Evolutionary conservation across 2,888 invertebrate species (phyloP).

Genomic region (Eristalinus aeneus): DNA sequence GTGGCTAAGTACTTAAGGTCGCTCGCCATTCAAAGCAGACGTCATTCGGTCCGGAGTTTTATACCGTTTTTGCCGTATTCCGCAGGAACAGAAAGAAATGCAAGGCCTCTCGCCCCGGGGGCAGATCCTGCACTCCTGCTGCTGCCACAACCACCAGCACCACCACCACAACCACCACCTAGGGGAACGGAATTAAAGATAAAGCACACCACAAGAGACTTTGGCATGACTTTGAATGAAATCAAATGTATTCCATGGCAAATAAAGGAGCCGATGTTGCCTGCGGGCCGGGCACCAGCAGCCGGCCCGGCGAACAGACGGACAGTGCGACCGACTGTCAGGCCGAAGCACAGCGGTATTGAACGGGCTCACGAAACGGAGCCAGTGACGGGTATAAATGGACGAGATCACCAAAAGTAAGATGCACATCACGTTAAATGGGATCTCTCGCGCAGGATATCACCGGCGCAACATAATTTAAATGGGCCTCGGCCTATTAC

Average conservation of each 20-base stretch:
- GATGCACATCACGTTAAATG: constrained; percentile 70
- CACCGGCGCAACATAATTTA: constrained; percentile 65
- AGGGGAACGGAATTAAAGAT: constrained; percentile 49
- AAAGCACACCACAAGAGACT: constrained; percentile 63
- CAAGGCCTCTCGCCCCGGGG: constrained; percentile 27
- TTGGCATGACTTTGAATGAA: constrained; percentile 52
- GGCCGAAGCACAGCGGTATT: constrained; percentile 6
- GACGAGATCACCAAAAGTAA: constrained; percentile 70
- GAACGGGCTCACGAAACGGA: not conserved
- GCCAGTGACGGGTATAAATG: constrained; percentile 65
- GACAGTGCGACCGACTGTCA: constrained; percentile 17
- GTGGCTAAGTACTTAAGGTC: constrained; percentile 40
- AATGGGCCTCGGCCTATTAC: constrained; percentile 58
- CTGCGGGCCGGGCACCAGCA: constrained; percentile 52
- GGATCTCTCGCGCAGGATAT: constrained; percentile 69
- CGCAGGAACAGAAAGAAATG: not conserved
- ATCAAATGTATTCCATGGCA: constrained; percentile 65
- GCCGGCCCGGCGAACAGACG: constrained; percentile 39
- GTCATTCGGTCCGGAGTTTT: constrained; percentile 58
- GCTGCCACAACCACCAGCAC: too few species aligned
- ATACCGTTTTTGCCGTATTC: constrained; percentile 18
- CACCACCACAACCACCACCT: constrained; percentile 2
- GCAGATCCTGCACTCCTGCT: constrained; percentile 30
- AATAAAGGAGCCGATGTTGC: constrained; percentile 60
- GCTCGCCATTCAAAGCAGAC: constrained; percentile 45